Evolutionary conservation across 2,113 vertebrate species (phyloP).

Genomic region (Bambusicola thoracicus): DNA sequence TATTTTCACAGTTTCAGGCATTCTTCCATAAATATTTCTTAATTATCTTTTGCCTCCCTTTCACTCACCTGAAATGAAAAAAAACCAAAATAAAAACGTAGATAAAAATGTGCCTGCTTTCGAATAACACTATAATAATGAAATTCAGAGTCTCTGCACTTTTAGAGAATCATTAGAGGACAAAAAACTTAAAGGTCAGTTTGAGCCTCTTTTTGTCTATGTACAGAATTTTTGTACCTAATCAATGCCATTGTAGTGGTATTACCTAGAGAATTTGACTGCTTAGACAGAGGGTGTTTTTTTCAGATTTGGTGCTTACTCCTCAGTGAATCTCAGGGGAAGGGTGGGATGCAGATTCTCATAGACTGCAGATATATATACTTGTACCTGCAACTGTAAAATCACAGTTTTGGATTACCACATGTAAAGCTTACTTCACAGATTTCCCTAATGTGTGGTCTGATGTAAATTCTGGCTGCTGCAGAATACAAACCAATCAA

Average conservation of each 20-base stretch:
- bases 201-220: not conserved
- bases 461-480: slow-evolving; percentile 15
- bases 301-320: not conserved
- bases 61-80: not conserved
- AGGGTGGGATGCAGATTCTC: not conserved
- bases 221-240: not conserved
- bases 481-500: not conserved
- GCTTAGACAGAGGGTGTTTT: not conserved
- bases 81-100: not conserved
- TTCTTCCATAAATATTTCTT: slow-evolving; percentile 33
- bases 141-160: not conserved
- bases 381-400: not conserved
- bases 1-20: slow-evolving; percentile 49
- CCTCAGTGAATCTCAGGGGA: not conserved
- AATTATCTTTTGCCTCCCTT: slow-evolving; percentile 34
- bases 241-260: not conserved
- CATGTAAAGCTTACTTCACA: not conserved
- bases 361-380: not conserved
- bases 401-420: not conserved
- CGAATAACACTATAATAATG: not conserved
- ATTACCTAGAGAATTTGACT: not conserved
- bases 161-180: slow-evolving; percentile 5
- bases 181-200: not conserved
- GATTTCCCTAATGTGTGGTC: not conserved
- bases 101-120: not conserved